Evolutionary conservation across 2,797 vertebrate species (phyloP).

Genomic region (Chiloscyllium punctatum): DNA sequence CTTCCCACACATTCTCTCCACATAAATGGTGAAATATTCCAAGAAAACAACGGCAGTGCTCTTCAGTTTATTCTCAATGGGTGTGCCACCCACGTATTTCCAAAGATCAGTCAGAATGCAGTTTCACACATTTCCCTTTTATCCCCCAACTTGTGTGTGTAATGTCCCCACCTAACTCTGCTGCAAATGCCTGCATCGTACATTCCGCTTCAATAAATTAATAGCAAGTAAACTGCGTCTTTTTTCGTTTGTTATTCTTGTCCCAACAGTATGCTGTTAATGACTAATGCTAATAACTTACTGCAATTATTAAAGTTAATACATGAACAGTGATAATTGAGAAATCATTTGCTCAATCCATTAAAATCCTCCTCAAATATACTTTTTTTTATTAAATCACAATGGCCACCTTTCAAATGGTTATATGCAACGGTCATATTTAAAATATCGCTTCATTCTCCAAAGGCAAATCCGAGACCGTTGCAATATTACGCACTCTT

Average conservation of each 20-base stretch:
- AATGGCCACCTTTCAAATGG: neutral
- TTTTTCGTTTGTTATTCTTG: neutral
- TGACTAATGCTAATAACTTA: conserved; percentile 9
- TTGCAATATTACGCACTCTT: neutral
- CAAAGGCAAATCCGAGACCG: neutral
- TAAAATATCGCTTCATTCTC: neutral
- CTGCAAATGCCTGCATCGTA: neutral
- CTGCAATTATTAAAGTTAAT: conserved; percentile 18
- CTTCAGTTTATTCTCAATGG: neutral
- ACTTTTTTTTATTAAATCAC: neutral
- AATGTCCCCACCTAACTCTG: neutral
- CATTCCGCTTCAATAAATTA: neutral
- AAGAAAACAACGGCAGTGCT: neutral
- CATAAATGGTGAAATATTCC: neutral
- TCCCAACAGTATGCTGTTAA: neutral
- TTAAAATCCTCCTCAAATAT: neutral
- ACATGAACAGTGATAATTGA: neutral
- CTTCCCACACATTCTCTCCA: conserved; percentile 1
- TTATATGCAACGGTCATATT: neutral
- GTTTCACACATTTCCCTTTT: neutral
- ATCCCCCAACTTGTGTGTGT: neutral
- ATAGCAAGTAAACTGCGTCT: neutral
- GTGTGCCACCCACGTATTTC: conserved; percentile 12
- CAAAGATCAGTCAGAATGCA: neutral
- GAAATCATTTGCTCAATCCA: neutral